Evolutionary conservation across 2,113 vertebrate species (phyloP).

Genomic region (Prochilodus magdalenae): DNA sequence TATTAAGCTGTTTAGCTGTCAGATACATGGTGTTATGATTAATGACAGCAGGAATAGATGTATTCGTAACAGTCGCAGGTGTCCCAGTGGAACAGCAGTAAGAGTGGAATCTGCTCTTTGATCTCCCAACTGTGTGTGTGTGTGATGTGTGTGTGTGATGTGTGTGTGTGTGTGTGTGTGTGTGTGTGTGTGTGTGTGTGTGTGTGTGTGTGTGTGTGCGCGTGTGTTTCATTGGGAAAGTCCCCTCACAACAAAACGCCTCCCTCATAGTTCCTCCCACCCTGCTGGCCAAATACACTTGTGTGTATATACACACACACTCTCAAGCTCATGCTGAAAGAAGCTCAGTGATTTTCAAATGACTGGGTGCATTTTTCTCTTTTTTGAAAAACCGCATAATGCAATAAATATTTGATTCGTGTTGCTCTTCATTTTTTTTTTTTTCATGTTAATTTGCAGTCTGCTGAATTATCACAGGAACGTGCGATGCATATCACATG

Average conservation of each 20-base stretch:
- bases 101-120: constrained; percentile 39
- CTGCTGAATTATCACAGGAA: neutral
- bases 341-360: constrained; percentile 9
- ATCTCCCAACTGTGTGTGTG: constrained; percentile 45
- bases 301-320: constrained; percentile 14
- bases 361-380: neutral
- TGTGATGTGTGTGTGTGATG: no score
- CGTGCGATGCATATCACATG: no score
- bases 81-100: constrained; percentile 39
- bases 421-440: neutral
- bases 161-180: constrained; percentile 17
- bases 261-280: constrained; percentile 42
- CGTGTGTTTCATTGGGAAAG: constrained; percentile 55
- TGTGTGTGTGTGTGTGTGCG: constrained; percentile 16
- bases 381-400: neutral
- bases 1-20: constrained; percentile 49
- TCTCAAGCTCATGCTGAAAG: constrained; percentile 10
- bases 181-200: constrained; percentile 20
- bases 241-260: constrained; percentile 53
- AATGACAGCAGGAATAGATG: constrained; percentile 35
- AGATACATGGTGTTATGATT: constrained; percentile 37
- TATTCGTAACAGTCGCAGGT: constrained; percentile 52
- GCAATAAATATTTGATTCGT: neutral
- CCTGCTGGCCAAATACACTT: constrained; percentile 47
- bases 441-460: neutral